Evolutionary conservation across 2,888 invertebrate species (phyloP), one percentile per base, ranked within the genome.

Genomic region (Leptopilina myrica): DNA sequence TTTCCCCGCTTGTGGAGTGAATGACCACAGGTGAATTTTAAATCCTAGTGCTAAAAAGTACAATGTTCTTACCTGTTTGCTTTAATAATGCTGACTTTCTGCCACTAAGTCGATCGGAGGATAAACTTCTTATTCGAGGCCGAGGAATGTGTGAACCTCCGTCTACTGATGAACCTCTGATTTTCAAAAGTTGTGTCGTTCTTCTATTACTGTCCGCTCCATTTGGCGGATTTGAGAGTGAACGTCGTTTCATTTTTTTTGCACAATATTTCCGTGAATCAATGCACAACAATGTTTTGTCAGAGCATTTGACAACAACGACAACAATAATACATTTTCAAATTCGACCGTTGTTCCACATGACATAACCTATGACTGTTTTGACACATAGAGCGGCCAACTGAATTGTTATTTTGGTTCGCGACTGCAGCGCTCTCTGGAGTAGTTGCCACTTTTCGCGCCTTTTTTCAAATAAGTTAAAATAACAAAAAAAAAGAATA

Each of bases 61-160:
- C 2, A 49, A 49, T 49, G 12, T 49, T 49, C 5, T 49, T 56
- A 73, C 73, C 73, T 33, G 73, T 26, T 33, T 12, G 49, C 12
- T 49, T 20, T 56, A 26, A 20, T 12, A 73, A 73, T 8, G 26
- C 56, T n/a, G 73, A 73, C 53, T 73, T 73, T 9, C 73, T 73
- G n/a, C 73, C 73, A 56, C 73, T 73, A 14, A 73, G 73, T 56
- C 73, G 33, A 64, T 81, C 81, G 46, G 76, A 67, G 0, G 81
- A 81, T 33, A 79, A 78, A 79, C 81, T 81, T 78, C 81, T 75
- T 56, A 67, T 79, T 53, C 79, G 79, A 15, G 79, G 78, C 62
- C 79, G 65, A 64, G 81, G 81, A 76, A 81, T 81, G 11, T 79
- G 79, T 3, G 81, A 81, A 64, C 79, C 79, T 15, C 2, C 49